Percentiles rank a stretch among this genome's conserved stretches.
These are phyloP conservation scores for Myrmecophaga tridactyla DNA, from an alignment of 2,113 vertebrate species.

Conservation along the genomic window DNA sequence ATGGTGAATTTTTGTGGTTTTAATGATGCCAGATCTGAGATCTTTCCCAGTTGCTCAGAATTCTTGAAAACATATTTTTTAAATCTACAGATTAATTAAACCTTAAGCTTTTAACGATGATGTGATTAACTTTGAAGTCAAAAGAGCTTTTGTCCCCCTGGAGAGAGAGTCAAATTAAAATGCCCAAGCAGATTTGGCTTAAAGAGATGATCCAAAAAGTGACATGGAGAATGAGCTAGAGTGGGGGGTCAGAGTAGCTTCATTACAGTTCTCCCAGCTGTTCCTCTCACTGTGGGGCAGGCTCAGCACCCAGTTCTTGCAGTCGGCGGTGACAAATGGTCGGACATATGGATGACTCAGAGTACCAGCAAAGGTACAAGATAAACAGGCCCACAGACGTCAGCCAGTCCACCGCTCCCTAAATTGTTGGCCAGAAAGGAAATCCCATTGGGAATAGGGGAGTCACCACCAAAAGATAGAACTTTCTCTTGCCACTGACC, in stretches of 20 bases:
- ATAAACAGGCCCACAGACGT: background rate
- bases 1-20: background rate
- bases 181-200: background rate
- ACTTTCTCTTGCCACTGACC: background rate
- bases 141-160: background rate
- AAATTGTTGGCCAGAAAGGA: background rate
- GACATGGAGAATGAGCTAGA: background rate
- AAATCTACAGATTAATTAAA: background rate
- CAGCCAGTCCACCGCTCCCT: background rate
- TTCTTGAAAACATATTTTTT: slow-evolving; percentile 12
- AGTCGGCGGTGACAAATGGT: background rate
- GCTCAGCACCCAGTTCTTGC: background rate
- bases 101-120: background rate
- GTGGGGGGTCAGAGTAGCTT: background rate
- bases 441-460: background rate
- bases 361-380: background rate
- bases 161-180: background rate
- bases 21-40: background rate
- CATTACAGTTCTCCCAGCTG: accelerated
- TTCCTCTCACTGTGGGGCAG: background rate
- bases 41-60: background rate
- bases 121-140: slow-evolving; percentile 30
- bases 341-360: background rate
- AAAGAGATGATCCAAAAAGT: background rate
- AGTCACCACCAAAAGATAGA: background rate